Evolutionary conservation across 1,140 invertebrate species (phyloP), one percentile per base, ranked within the genome.

Genomic region (Ceratina calcarata): DNA sequence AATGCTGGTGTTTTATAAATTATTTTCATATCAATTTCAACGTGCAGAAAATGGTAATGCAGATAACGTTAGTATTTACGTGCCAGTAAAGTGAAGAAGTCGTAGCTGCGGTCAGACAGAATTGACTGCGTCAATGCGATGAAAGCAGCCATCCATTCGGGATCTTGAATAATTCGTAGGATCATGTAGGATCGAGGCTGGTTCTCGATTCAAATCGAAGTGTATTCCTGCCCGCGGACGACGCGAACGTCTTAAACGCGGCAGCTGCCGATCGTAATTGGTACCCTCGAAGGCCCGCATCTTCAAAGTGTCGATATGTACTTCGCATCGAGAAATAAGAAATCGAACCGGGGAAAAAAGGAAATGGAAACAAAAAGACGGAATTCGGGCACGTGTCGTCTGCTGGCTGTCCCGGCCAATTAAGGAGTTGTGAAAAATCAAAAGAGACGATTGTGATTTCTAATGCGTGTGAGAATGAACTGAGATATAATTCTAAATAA

Each of bases 231-330:
- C 10, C 37, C 71, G 76, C 78, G 82, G 83, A 81, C 62, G 73
- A 15, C 37, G 37, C 37, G 37, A 66, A 32, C 53, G 71, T 60
- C 72, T 67, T 62, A 78, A 45, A 57, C 69, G 78, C 71, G 78
- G 86, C 90, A 90, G 88, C 90, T 90, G 90, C 86, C 62, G 82
- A 87, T 88, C 88, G 79, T 91, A 91, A 91, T 91, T 90, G 88
- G 88, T 89, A 91, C 84, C 85, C 87, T 85, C 82, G 80, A 74
- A 86, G 73, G 86, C 87, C 88, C 88, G 88, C 89, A 90, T 90
- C 84, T 79, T 84, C 82, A 68, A 78, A 84, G 79, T 90, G 88
- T 91, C 88, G 86, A 88, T 87, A 78, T 78, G 73, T 83, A 88
- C 88, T 67, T 58, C 53, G 62, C 24, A 81, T 81, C 64, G 58